Conservation (phyloP, 2,888 invertebrate species). For the Parelbella ahira region DNA sequence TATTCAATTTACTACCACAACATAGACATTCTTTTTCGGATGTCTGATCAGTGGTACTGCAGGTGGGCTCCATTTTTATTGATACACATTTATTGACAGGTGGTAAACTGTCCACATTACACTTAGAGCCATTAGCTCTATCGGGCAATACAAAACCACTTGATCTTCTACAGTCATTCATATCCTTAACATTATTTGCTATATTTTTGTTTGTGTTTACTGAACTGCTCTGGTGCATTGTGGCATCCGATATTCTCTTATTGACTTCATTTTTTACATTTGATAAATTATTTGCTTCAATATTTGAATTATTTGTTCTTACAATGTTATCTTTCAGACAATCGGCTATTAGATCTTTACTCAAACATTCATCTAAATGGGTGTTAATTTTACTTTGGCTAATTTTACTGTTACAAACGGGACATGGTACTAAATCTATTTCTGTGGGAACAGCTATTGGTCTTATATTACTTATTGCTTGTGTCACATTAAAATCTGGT, state of each 20-base stretch:
- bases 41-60: slow-evolving; percentile 6
- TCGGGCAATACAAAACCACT: slow-evolving; percentile 4
- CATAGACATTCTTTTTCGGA: slow-evolving; percentile 61
- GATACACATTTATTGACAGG: too few species aligned
- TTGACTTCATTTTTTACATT: background rate
- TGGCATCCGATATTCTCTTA: too few species aligned
- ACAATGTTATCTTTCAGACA: slow-evolving; percentile 34
- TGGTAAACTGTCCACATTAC: too few species aligned
- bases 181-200: slow-evolving; percentile 9
- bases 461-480: slow-evolving; percentile 41
- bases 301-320: too few species aligned
- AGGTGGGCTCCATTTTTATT: slow-evolving; percentile 14
- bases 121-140: too few species aligned
- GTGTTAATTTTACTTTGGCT: slow-evolving; percentile 53
- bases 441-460: slow-evolving; percentile 40
- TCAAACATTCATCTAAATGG: slow-evolving; percentile 72
- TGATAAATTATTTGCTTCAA: slow-evolving; percentile 4
- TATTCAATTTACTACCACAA: slow-evolving; percentile 52
- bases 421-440: slow-evolving; percentile 59
- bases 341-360: slow-evolving; percentile 54
- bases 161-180: slow-evolving; percentile 7
- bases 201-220: too few species aligned
- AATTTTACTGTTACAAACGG: slow-evolving; percentile 64
- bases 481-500: slow-evolving; percentile 49
- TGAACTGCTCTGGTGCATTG: too few species aligned